Percentiles rank a stretch among this genome's conserved stretches.
Evolutionary conservation across 1,140 invertebrate species (phyloP).

Genomic region (Zophobas atratus): DNA sequence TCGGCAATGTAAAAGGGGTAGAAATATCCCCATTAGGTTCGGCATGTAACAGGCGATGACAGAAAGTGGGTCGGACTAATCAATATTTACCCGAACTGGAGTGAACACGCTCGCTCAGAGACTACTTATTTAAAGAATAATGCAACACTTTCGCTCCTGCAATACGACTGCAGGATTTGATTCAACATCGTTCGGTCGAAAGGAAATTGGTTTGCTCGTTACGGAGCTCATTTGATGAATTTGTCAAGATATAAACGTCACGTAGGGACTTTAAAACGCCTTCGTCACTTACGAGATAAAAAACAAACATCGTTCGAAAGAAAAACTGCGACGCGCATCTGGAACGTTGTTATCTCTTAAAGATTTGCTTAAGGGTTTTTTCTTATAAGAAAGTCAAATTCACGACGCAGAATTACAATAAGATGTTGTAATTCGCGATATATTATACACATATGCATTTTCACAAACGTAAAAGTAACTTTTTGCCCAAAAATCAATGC

Average conservation of each 20-base stretch:
- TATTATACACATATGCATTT: too few species aligned
- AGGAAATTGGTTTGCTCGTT: conserved; percentile 21
- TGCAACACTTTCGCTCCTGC: conserved; percentile 49
- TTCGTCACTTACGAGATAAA: background rate
- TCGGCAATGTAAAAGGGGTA: conserved; percentile 33
- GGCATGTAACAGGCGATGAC: conserved; percentile 48
- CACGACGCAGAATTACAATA: too few species aligned
- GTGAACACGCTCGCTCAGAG: conserved; percentile 45
- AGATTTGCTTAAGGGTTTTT: conserved; percentile 15
- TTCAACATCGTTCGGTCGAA: conserved; percentile 3
- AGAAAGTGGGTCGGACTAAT: conserved; percentile 49
- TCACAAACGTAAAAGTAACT: too few species aligned
- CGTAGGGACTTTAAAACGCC: background rate
- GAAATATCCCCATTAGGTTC: conserved; percentile 45
- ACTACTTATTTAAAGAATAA: conserved; percentile 54
- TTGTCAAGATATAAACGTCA: conserved; percentile 20
- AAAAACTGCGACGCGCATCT: background rate
- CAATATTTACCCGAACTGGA: conserved; percentile 49
- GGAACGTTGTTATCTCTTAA: conserved; percentile 14
- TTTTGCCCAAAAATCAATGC: too few species aligned
- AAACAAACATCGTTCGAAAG: background rate
- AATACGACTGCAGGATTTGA: conserved; percentile 34
- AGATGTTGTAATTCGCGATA: too few species aligned
- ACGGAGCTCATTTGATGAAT: conserved; percentile 10
- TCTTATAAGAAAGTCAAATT: too few species aligned